Base-by-base conservation (phyloP, 2,797 vertebrate genomes). In the Halcyon chelicuti region DNA sequence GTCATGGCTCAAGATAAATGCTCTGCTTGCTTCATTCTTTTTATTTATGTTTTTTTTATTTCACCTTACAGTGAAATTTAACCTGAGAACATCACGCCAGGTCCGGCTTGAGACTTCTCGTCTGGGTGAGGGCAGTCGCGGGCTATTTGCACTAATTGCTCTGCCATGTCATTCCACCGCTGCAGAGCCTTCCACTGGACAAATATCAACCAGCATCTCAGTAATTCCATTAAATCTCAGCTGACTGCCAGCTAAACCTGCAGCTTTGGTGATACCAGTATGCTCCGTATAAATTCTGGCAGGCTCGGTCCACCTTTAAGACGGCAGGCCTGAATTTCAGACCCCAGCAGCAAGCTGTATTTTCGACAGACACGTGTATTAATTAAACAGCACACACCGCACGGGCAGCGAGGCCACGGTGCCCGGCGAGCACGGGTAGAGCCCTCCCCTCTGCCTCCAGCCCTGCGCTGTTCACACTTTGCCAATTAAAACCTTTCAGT, bases 351-450 rank as follows among this genome's bases (percentile, higher is more conserved):
- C 44, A 25, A 26, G 31, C 33, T 25, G 8, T 3, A 4, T 39
- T 10, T 9, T 20, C 0, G 0, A 10, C 8, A 37, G 49, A 20
- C 57, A 26, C 12, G 0, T 18, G 6, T 2, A 19, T 35, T 65
- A 76, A 71, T 71, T 65, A 40, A 58, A 40, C 39, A 14, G 11
- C 1, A 19, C 0, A 2, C 7, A 2, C 42, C 2, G 28, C 68
- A 37, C 4, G 1, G 40, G 49, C 5, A 23, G 17, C 0, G 37
- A 52, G n/a, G 70, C 23, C 6, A 9, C 8, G 1, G 3, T 1
- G 2, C 49, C 42, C 18, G 40, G 47, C 33, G 47, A 55, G 40
- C 42, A 18, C 11, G 21, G 37, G n/a, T 7, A 52, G 33, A 58
- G 51, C 49, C 42, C 33, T 28, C 1, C 1, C 28, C 63, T 40